phyloP scores from a whole-genome alignment of 2,113 vertebrate genomes.

The Myodes glareolus region DNA sequence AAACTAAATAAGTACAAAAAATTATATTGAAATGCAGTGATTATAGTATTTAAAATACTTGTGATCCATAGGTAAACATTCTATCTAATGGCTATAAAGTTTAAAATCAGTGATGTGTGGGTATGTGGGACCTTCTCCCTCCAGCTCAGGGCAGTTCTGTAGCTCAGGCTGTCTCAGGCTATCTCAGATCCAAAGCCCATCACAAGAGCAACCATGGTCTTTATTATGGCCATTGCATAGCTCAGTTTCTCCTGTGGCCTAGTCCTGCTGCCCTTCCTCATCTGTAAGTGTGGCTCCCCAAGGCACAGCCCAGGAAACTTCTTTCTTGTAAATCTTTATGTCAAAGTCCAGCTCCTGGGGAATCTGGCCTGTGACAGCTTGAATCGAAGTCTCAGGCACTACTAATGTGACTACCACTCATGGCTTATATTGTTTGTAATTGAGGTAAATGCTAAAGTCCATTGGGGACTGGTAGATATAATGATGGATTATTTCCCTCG shows the following conservation, averaged over 20 bases:
- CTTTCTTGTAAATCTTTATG: neutral
- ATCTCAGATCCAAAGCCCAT: neutral
- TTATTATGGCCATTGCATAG: neutral
- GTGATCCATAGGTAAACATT: neutral
- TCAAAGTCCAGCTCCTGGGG: neutral
- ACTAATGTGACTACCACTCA: neutral
- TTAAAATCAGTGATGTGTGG: neutral
- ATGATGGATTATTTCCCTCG: neutral
- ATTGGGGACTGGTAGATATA: neutral
- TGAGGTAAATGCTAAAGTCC: neutral
- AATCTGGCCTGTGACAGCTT: neutral
- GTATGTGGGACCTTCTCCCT: neutral
- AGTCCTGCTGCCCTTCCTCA: neutral
- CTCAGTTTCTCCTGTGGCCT: neutral
- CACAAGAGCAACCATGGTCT: neutral
- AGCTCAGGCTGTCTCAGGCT: neutral
- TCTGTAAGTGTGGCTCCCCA: neutral
- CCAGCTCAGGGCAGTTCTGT: neutral
- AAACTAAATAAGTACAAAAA: conserved; percentile 47
- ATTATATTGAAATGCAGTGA: neutral
- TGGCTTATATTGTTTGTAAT: neutral
- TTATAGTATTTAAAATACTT: neutral
- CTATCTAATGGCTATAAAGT: neutral
- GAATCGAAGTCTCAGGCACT: neutral
- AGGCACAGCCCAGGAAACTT: neutral